Conservation (phyloP, 2,113 vertebrate species). For the Ciconia boyciana region DNA sequence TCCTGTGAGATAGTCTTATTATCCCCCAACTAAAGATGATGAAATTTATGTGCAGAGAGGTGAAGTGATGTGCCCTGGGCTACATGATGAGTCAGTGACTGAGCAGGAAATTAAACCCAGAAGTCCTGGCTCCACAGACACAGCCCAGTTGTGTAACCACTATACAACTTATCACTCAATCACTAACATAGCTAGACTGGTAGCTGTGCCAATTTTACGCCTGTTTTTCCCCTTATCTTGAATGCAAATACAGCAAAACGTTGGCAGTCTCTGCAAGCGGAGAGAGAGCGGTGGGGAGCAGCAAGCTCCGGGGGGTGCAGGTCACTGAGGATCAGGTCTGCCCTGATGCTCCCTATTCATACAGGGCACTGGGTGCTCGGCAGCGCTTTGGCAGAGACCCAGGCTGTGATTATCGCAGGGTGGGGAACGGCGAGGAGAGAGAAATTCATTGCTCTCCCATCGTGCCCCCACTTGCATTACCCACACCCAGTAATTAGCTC, state of each 20-base stretch:
- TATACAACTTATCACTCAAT: not conserved
- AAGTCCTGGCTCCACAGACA: not conserved
- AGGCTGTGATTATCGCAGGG: not conserved
- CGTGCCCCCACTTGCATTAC: not conserved
- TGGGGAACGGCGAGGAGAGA: not conserved
- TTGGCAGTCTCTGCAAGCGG: fast-evolving
- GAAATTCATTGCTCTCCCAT: not conserved
- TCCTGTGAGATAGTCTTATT: not conserved
- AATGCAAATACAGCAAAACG: not conserved
- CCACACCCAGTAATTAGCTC: not conserved
- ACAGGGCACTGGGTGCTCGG: fast-evolving
- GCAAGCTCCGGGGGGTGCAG: not conserved
- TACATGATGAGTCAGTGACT: slow-evolving; percentile 14
- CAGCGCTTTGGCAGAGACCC: not conserved
- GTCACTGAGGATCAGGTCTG: not conserved
- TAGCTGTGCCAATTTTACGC: not conserved
- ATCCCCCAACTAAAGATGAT: not conserved
- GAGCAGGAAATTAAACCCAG: slow-evolving; percentile 26
- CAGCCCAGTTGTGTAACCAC: slow-evolving; percentile 24
- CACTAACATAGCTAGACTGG: not conserved
- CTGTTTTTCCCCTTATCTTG: not conserved
- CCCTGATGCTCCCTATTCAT: fast-evolving
- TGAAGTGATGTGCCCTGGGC: not conserved
- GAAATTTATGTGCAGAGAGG: not conserved
- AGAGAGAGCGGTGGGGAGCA: not conserved